phyloP scores from a whole-genome alignment of 1,140 invertebrate species.

The Panagrolaimus sp. region DNA sequence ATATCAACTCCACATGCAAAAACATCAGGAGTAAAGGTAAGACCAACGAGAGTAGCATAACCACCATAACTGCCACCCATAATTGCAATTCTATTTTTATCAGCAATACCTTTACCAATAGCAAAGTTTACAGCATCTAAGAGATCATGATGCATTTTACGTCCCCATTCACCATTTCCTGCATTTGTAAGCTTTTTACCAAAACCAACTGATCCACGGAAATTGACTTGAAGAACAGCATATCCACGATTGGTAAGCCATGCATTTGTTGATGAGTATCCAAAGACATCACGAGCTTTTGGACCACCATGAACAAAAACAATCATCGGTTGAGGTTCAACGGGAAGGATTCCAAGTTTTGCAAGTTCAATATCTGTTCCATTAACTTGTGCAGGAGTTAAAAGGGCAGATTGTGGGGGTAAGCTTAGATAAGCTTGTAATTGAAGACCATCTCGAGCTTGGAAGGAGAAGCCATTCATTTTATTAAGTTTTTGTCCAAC shows the following conservation, averaged over 20 bases:
- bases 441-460: conserved; percentile 48
- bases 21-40: conserved; percentile 57
- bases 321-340: conserved; percentile 50
- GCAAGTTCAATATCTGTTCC: conserved; percentile 44
- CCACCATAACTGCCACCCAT: conserved; percentile 56
- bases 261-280: conserved; percentile 50
- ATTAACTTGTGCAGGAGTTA: conserved; percentile 38
- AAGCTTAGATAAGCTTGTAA: conserved; percentile 55
- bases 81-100: conserved; percentile 45
- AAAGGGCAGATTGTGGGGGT: conserved; percentile 40
- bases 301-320: conserved; percentile 56
- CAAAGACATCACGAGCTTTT: conserved; percentile 54
- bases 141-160: conserved; percentile 57
- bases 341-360: conserved; percentile 45
- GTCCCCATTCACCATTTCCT: conserved; percentile 57
- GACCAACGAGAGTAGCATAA: conserved; percentile 57
- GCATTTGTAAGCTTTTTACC: conserved; percentile 54
- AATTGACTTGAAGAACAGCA: conserved; percentile 54
- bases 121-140: conserved; percentile 54
- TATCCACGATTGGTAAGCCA: conserved; percentile 56
- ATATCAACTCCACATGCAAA: conserved; percentile 58
- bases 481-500: conserved; percentile 40
- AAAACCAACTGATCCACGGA: conserved; percentile 55
- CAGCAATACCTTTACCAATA: conserved; percentile 50
- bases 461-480: conserved; percentile 55